Conservation (phyloP, 2,797 vertebrate genomes). For the Triplophysa yarkandensis region DNA sequence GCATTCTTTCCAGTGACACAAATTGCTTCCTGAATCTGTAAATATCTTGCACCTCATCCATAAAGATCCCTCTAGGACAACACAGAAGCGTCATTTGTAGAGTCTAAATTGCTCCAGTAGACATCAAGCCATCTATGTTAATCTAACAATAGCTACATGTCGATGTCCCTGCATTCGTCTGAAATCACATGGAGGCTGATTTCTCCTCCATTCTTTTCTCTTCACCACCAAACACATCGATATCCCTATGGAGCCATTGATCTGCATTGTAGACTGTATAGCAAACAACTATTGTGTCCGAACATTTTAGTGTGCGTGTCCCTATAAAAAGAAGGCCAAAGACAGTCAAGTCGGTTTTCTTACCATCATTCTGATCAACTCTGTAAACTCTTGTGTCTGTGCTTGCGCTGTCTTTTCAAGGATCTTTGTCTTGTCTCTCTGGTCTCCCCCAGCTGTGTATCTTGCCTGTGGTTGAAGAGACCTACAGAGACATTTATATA, state of each 20-base stretch:
- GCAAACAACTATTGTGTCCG: slow-evolving; percentile 8
- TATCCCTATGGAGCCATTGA: slow-evolving; percentile 22
- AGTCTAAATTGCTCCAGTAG: slow-evolving; percentile 12
- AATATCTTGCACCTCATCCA: background rate
- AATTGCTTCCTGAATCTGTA: background rate
- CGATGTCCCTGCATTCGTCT: background rate
- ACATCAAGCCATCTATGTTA: background rate
- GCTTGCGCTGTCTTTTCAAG: background rate
- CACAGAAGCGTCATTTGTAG: background rate
- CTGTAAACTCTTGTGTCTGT: background rate
- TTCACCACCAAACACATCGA: slow-evolving; percentile 3
- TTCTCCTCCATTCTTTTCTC: slow-evolving; percentile 21
- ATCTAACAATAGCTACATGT: no score
- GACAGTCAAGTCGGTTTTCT: background rate
- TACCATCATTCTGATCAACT: slow-evolving; percentile 23
- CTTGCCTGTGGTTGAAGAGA: slow-evolving; percentile 7
- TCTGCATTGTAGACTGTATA: background rate
- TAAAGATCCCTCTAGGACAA: background rate
- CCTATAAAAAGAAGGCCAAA: background rate
- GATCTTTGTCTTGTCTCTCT: background rate
- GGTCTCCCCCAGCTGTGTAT: background rate
- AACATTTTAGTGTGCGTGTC: background rate
- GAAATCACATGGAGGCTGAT: background rate
- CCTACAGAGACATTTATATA: slow-evolving; percentile 22
- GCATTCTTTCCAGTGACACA: background rate